Conservation (phyloP, 2,888 invertebrate genomes). For the Apodemia hepburni region DNA sequence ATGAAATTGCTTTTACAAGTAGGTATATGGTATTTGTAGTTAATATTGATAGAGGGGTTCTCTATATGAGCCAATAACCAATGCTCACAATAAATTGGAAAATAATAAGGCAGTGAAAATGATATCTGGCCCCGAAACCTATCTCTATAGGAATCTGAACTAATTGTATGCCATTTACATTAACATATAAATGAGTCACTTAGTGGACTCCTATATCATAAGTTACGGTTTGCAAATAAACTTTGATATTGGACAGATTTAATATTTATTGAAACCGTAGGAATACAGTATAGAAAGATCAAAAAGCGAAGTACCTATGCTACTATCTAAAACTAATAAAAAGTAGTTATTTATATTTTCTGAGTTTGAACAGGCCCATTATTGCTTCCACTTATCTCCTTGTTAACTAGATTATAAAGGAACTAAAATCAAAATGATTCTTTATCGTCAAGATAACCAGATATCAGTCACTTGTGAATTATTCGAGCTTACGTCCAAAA, state of each 20-base stretch:
- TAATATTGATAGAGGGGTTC: constrained; percentile 49
- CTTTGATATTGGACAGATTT: constrained; percentile 15
- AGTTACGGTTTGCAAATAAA: constrained; percentile 40
- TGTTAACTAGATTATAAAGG: too few species aligned
- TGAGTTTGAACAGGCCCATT: too few species aligned
- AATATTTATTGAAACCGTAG: background rate
- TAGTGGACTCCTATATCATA: constrained; percentile 66
- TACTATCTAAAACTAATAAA: background rate
- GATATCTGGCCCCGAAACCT: constrained; percentile 71
- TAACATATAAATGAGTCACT: constrained; percentile 79
- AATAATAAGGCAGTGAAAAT: constrained; percentile 79
- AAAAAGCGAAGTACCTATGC: background rate
- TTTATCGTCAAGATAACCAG: background rate
- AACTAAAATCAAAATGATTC: too few species aligned
- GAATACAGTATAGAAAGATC: background rate
- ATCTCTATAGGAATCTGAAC: constrained; percentile 71
- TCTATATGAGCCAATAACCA: constrained; percentile 72
- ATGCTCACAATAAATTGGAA: constrained; percentile 77
- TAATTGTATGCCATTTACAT: constrained; percentile 63
- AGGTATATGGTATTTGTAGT: constrained; percentile 17
- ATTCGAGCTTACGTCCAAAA: background rate
- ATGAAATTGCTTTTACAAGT: background rate
- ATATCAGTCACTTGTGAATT: background rate
- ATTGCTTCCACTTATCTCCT: too few species aligned
- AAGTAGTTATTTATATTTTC: too few species aligned